Conservation (phyloP, 2,797 vertebrate species). For the Lacerta agilis region DNA sequence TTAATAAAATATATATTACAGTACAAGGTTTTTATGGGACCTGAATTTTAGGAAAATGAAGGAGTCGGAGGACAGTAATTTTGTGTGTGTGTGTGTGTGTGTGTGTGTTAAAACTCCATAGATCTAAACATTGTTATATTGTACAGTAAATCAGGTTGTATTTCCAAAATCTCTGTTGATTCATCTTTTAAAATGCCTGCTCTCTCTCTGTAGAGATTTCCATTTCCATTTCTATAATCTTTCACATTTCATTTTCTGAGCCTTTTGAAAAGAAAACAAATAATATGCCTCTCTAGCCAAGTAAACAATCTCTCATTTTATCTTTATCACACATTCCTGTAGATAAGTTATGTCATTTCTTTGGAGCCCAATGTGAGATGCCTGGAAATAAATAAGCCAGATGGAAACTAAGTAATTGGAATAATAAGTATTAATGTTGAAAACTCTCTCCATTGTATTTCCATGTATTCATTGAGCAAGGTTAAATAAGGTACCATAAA, state of each 20-base stretch:
- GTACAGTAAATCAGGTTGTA: not conserved
- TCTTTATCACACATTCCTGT: slow-evolving; percentile 54
- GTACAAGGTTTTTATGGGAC: not conserved
- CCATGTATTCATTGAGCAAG: slow-evolving; percentile 51
- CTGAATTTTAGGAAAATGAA: not conserved
- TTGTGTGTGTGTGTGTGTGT: too few relatives aligned
- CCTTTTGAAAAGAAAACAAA: slow-evolving; percentile 59
- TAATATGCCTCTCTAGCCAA: slow-evolving; percentile 26
- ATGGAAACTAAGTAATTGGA: slow-evolving; percentile 52
- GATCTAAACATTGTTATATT: slow-evolving; percentile 19
- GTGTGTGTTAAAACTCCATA: not conserved
- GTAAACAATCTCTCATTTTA: slow-evolving; percentile 60
- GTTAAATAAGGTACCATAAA: slow-evolving; percentile 57
- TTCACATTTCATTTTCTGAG: slow-evolving; percentile 46
- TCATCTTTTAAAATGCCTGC: slow-evolving; percentile 9
- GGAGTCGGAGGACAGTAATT: slow-evolving; percentile 2
- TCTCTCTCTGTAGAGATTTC: slow-evolving; percentile 29
- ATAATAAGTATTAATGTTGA: slow-evolving; percentile 57
- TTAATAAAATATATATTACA: not conserved
- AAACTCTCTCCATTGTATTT: slow-evolving; percentile 52
- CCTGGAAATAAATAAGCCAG: slow-evolving; percentile 56
- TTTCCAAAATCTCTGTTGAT: slow-evolving; percentile 46
- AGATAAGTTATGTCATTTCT: slow-evolving; percentile 55
- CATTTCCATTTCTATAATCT: slow-evolving; percentile 37
- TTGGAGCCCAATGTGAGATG: slow-evolving; percentile 39